These are phyloP conservation scores for Mycalesis mineus DNA, from an alignment of 2,888 invertebrate genomes.

Conservation along the genomic window DNA sequence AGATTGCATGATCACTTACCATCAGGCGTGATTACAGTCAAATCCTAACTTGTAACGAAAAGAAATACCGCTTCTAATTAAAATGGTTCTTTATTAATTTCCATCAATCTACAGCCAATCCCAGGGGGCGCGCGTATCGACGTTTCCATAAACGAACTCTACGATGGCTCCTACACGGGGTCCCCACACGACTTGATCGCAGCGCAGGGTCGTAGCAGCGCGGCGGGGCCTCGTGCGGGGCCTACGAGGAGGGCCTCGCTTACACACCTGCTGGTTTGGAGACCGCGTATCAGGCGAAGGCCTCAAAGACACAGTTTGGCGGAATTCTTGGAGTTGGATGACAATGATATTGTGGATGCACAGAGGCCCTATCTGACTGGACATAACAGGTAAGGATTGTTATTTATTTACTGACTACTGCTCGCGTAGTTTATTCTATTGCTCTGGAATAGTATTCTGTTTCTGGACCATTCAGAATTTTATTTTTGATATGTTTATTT, in stretches of 20 bases:
- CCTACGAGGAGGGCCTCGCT: slow-evolving; percentile 88
- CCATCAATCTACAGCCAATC: slow-evolving; percentile 75
- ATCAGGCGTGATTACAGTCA: too few species aligned
- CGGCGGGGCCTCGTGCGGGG: slow-evolving; percentile 85
- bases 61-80: too few species aligned
- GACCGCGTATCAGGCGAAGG: slow-evolving; percentile 84
- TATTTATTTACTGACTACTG: too few species aligned
- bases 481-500: too few species aligned
- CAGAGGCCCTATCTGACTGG: slow-evolving; percentile 94
- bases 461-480: too few species aligned
- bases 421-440: too few species aligned
- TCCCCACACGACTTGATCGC: slow-evolving; percentile 93
- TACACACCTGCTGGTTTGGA: slow-evolving; percentile 73
- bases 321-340: slow-evolving; percentile 93
- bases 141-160: slow-evolving; percentile 95
- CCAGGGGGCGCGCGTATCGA: slow-evolving; percentile 91
- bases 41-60: too few species aligned
- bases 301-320: slow-evolving; percentile 85
- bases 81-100: neutral
- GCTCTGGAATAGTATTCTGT: too few species aligned
- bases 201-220: slow-evolving; percentile 84
- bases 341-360: slow-evolving; percentile 85
- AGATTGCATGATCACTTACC: too few species aligned
- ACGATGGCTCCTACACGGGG: slow-evolving; percentile 96
- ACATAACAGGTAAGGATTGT: slow-evolving; percentile 84